A percentile compares a stretch with the other conserved stretches of the same genome.
Evolutionary conservation across 2,888 invertebrate genomes (phyloP).

Genomic region (Auanema sp.): DNA sequence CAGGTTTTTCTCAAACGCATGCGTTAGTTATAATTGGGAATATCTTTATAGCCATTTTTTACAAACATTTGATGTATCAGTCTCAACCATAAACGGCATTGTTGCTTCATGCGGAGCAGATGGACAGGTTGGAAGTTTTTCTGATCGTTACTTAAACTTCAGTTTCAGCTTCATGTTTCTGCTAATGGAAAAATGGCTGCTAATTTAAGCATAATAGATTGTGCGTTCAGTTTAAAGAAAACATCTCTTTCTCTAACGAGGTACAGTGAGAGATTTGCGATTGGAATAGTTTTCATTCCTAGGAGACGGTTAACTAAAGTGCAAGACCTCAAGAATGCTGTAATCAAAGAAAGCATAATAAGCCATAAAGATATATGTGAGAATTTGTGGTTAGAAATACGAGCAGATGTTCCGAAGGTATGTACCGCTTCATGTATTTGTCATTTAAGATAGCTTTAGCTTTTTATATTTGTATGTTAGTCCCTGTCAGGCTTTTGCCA

Average conservation of each 20-base stretch:
- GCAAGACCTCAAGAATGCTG: slow-evolving; percentile 9
- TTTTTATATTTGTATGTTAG: no score
- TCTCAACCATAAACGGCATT: slow-evolving; percentile 24
- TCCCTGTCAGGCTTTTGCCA: no score
- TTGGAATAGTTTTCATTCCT: not conserved
- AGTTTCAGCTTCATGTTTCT: slow-evolving; percentile 15
- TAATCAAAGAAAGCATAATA: slow-evolving; percentile 16
- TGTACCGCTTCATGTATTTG: no score
- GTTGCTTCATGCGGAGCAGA: slow-evolving; percentile 33
- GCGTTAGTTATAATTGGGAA: not conserved
- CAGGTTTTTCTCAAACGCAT: slow-evolving; percentile 12
- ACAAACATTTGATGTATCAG: slow-evolving; percentile 27
- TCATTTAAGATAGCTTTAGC: no score
- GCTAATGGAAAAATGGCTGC: slow-evolving; percentile 17
- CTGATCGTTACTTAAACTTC: not conserved
- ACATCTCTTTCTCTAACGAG: slow-evolving; percentile 8
- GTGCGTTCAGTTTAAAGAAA: slow-evolving; percentile 10
- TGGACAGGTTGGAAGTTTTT: slow-evolving; percentile 20
- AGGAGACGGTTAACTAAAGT: not conserved
- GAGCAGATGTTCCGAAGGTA: slow-evolving; percentile 17
- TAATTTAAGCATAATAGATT: not conserved
- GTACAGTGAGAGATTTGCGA: not conserved
- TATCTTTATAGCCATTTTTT: slow-evolving; percentile 26
- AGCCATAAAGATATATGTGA: slow-evolving; percentile 22
- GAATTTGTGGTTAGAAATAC: slow-evolving; percentile 35